phyloP scores from a whole-genome alignment of 2,113 vertebrate species.

The Cyanoliseus patagonus region DNA sequence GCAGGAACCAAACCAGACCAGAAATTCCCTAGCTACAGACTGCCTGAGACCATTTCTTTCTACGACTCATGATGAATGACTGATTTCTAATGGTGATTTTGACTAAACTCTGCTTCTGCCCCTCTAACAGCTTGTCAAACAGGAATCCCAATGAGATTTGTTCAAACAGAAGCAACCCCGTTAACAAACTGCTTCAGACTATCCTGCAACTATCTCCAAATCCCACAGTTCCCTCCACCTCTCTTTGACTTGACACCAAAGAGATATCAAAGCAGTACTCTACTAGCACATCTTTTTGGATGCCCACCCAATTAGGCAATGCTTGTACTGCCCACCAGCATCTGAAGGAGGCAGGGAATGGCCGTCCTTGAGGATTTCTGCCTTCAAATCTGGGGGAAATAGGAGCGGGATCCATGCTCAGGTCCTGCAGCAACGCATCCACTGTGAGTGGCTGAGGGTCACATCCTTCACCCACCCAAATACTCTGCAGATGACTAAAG shows the following conservation, averaged over 20 bases:
- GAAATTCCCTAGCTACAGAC: not conserved
- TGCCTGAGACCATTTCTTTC: not conserved
- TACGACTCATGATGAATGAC: not conserved
- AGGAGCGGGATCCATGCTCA: not conserved
- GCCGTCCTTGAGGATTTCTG: not conserved
- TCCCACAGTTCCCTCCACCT: not conserved
- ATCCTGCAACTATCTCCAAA: not conserved
- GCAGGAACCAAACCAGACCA: not conserved
- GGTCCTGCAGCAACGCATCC: not conserved
- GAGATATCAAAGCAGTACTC: not conserved
- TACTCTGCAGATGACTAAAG: not conserved
- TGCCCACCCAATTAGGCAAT: not conserved
- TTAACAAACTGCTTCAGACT: not conserved
- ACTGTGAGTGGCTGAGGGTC: not conserved
- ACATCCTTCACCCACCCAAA: not conserved
- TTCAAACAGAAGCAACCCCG: not conserved
- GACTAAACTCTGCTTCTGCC: not conserved
- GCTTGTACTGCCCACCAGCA: not conserved
- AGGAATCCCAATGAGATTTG: not conserved
- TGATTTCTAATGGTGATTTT: fast-evolving
- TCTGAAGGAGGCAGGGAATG: not conserved
- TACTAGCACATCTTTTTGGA: not conserved
- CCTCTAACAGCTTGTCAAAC: not conserved
- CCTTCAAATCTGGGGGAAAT: not conserved
- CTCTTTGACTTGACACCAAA: not conserved